Conservation (phyloP, 2,888 invertebrate species). For the Drosophila pegasa region DNA sequence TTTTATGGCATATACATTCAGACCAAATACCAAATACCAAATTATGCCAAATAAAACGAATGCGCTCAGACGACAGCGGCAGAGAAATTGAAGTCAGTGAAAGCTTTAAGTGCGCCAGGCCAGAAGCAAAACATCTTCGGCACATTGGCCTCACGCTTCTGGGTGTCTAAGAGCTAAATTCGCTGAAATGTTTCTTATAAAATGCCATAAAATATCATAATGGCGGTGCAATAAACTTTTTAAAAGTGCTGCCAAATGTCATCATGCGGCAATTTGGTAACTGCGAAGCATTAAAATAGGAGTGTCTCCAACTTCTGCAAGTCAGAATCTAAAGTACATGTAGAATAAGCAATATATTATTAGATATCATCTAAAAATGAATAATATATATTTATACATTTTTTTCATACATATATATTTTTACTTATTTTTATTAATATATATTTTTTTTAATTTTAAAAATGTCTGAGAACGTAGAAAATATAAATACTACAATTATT, state of each 20-base stretch:
- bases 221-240: constrained; percentile 26
- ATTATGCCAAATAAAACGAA: constrained; percentile 47
- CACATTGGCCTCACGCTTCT: constrained; percentile 3
- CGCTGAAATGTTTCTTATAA: constrained; percentile 26
- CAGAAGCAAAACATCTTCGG: constrained; percentile 1
- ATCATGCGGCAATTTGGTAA: not conserved
- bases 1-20: constrained; percentile 27
- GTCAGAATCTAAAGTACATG: not conserved
- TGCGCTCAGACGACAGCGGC: constrained; percentile 14
- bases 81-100: constrained; percentile 16
- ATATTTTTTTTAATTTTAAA: too few species aligned
- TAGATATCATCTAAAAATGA: not conserved
- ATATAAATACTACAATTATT: too few species aligned
- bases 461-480: too few species aligned
- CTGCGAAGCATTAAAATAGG: not conserved
- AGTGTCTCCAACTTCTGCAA: not conserved
- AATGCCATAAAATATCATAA: constrained; percentile 26
- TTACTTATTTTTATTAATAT: too few species aligned
- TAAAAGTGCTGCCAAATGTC: constrained; percentile 25
- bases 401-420: too few species aligned
- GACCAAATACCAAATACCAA: constrained; percentile 12
- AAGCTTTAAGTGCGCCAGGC: constrained; percentile 31
- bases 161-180: constrained; percentile 20
- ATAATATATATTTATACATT: not conserved
- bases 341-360: not conserved